phyloP scores from a whole-genome alignment of 1,140 invertebrate species.

The Drosophila nikananu region DNA sequence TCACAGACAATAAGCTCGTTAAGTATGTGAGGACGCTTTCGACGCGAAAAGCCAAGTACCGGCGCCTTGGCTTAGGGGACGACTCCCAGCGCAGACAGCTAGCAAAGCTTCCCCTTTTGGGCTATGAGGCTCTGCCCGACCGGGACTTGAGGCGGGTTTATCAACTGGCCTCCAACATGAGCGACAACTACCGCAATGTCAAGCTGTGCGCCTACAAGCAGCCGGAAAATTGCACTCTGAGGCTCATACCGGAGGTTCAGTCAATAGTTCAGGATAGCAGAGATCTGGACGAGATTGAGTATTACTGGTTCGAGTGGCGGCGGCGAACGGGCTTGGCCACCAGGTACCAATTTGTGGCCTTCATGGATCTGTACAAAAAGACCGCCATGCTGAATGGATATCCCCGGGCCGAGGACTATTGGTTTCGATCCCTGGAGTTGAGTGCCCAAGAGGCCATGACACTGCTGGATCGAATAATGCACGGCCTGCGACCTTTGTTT shows the following conservation, averaged over 20 bases:
- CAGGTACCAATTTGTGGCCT: slow-evolving; percentile 55
- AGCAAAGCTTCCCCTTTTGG: slow-evolving; percentile 47
- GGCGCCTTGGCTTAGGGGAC: slow-evolving; percentile 46
- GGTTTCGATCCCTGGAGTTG: slow-evolving; percentile 68
- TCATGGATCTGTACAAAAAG: slow-evolving; percentile 77
- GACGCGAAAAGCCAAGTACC: slow-evolving; percentile 50
- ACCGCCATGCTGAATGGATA: slow-evolving; percentile 71
- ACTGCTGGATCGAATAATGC: slow-evolving; percentile 59
- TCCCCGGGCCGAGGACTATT: slow-evolving; percentile 64
- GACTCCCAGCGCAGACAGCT: slow-evolving; percentile 50
- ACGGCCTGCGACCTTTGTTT: slow-evolving; percentile 59
- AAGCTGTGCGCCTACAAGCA: slow-evolving; percentile 65
- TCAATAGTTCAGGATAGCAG: slow-evolving; percentile 53
- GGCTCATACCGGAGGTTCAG: slow-evolving; percentile 72
- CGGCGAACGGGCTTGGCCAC: slow-evolving; percentile 49
- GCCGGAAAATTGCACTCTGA: slow-evolving; percentile 60
- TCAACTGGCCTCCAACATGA: slow-evolving; percentile 62
- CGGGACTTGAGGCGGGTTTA: slow-evolving; percentile 51
- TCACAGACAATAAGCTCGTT: slow-evolving; percentile 59
- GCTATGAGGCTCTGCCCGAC: slow-evolving; percentile 51
- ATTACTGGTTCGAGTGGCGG: slow-evolving; percentile 81
- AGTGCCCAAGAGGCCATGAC: slow-evolving; percentile 33
- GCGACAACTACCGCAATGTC: slow-evolving; percentile 63
- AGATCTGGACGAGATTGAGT: slow-evolving; percentile 73
- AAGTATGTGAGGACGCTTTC: slow-evolving; percentile 45